These are phyloP conservation scores for Mellilla xanthometata DNA, from an alignment of 2,888 invertebrate genomes.

Conservation along the genomic window DNA sequence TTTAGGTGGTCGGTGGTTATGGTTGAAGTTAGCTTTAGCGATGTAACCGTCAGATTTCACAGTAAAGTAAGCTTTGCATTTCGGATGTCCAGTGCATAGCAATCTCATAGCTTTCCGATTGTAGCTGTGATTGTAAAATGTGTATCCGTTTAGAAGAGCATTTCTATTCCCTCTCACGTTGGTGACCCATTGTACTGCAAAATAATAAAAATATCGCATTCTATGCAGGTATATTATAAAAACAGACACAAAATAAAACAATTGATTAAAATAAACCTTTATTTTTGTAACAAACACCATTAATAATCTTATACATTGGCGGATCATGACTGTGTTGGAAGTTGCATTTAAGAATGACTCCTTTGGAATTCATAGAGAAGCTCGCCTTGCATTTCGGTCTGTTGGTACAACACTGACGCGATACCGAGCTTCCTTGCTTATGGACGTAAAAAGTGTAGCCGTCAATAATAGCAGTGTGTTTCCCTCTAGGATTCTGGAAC, in stretches of 20 bases:
- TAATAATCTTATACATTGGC: slow-evolving; percentile 11
- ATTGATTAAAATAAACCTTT: no score
- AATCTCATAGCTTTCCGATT: not conserved
- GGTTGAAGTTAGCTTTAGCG: not conserved
- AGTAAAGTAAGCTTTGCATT: slow-evolving; percentile 1
- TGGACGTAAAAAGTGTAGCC: no score
- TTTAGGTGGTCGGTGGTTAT: not conserved
- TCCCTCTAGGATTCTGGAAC: no score
- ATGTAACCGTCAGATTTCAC: not conserved
- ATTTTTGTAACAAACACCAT: slow-evolving; percentile 6
- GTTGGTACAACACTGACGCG: not conserved
- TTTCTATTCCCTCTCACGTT: not conserved
- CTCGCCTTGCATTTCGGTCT: slow-evolving; percentile 8
- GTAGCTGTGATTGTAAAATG: slow-evolving; percentile 1
- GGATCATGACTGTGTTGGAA: slow-evolving; percentile 52
- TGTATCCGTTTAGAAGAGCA: not conserved
- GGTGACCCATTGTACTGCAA: no score
- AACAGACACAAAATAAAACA: no score
- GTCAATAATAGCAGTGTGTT: no score
- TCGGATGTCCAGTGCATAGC: not conserved
- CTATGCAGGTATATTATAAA: no score
- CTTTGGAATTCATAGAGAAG: slow-evolving; percentile 60
- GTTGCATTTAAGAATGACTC: slow-evolving; percentile 58
- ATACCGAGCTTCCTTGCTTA: no score
- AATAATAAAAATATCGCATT: no score